phyloP scores from a whole-genome alignment of 2,797 vertebrate species.

The Eulemur albifrons region DNA sequence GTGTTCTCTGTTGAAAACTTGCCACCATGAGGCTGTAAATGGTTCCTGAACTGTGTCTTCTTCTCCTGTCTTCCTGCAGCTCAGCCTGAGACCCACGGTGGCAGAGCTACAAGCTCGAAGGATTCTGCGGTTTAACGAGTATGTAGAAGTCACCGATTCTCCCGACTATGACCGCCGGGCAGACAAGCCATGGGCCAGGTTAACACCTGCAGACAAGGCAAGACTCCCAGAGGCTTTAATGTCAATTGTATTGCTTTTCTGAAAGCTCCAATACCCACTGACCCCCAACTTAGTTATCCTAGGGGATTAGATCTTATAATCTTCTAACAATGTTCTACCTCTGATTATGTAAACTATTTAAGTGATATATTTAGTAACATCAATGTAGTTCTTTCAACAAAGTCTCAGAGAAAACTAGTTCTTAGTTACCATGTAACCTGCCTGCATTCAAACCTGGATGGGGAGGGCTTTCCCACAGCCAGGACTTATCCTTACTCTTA shows the following conservation, averaged over 20 bases:
- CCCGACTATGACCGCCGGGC: conserved; percentile 97
- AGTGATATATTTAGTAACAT: neutral
- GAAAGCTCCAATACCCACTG: neutral
- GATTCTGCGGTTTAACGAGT: conserved; percentile 97
- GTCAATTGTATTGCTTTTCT: neutral
- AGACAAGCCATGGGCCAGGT: conserved; percentile 98
- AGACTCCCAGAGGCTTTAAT: conserved; percentile 42
- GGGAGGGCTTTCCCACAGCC: neutral
- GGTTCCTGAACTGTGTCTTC: conserved; percentile 65
- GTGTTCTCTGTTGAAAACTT: conserved; percentile 74
- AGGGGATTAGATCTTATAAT: neutral
- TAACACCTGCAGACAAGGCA: conserved; percentile 98
- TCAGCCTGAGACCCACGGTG: conserved; percentile 96
- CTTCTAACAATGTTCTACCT: neutral
- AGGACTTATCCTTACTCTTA: neutral
- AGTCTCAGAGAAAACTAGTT: neutral
- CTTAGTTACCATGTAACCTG: neutral
- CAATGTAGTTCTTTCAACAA: neutral
- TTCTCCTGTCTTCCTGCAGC: conserved; percentile 80
- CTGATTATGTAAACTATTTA: neutral
- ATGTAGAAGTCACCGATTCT: conserved; percentile 96
- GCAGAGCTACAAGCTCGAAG: conserved; percentile 95
- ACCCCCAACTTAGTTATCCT: neutral
- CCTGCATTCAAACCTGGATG: neutral
- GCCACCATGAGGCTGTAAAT: conserved; percentile 52